Conservation (phyloP, 2,797 vertebrate genomes). For the Pyrrhura leucotis region DNA sequence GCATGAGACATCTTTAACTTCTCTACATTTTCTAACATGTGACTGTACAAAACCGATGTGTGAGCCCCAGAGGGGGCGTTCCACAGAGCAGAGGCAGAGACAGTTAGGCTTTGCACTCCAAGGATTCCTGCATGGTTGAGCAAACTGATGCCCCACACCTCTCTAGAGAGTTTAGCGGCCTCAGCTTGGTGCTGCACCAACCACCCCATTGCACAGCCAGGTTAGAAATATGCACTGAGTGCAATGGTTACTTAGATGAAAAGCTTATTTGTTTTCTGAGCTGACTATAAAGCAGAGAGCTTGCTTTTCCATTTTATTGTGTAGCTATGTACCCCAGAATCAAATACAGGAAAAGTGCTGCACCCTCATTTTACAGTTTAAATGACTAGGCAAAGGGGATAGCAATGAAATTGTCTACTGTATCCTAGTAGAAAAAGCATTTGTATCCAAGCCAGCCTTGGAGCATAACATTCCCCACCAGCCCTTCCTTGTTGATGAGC, state of each 20-base stretch:
- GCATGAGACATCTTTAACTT: not conserved
- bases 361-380: not conserved
- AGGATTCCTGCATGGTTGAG: not conserved
- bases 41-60: not conserved
- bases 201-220: not conserved
- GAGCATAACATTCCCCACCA: not conserved
- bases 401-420: not conserved
- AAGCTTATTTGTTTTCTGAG: not conserved
- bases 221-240: not conserved
- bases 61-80: not conserved
- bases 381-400: not conserved
- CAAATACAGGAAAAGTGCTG: not conserved
- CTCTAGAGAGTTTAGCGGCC: not conserved
- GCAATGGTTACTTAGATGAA: not conserved
- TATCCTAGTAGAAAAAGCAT: not conserved
- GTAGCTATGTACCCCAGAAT: not conserved
- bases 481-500: not conserved
- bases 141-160: accelerated
- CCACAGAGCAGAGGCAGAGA: not conserved
- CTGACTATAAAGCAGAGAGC: not conserved
- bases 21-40: not conserved
- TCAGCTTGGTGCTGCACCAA: not conserved
- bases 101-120: accelerated
- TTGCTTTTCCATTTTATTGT: not conserved
- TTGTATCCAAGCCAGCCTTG: not conserved